Evolutionary conservation across 2,888 invertebrate genomes (phyloP).

Genomic region (Yponomeuta evonymella): DNA sequence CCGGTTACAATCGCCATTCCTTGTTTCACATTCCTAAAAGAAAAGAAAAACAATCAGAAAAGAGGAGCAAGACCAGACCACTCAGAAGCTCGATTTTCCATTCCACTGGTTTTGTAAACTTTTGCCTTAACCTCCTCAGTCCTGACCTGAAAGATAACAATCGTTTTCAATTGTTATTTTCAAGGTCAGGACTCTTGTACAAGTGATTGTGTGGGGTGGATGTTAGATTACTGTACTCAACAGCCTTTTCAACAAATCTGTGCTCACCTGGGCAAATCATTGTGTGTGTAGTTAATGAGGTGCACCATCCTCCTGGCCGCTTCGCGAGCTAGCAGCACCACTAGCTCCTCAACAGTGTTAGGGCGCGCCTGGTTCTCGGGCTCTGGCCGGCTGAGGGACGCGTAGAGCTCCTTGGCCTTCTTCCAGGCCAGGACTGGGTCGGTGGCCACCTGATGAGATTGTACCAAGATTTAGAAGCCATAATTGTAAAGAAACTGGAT

Average conservation of each 20-base stretch:
- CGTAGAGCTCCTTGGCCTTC: slow-evolving; percentile 84
- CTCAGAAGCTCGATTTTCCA: no score
- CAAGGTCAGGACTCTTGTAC: no score
- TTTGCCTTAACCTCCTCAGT: no score
- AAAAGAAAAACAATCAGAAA: background rate
- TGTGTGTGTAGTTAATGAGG: slow-evolving; percentile 82
- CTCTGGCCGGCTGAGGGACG: slow-evolving; percentile 82
- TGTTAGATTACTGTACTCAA: no score
- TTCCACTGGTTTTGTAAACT: no score
- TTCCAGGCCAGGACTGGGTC: slow-evolving; percentile 85
- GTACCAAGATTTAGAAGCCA: background rate
- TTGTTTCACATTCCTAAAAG: slow-evolving; percentile 66
- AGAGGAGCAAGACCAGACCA: no score
- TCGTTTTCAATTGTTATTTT: no score
- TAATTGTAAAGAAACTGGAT: no score
- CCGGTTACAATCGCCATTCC: slow-evolving; percentile 71
- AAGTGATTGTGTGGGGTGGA: no score
- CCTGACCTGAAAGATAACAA: no score
- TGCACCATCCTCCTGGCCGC: slow-evolving; percentile 86
- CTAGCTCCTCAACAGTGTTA: slow-evolving; percentile 83
- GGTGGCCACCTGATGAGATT: slow-evolving; percentile 78
- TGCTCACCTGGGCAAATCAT: slow-evolving; percentile 76
- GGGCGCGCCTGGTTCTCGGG: slow-evolving; percentile 91
- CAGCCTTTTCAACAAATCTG: background rate
- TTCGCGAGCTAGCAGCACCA: slow-evolving; percentile 86